phyloP scores from a whole-genome alignment of 2,113 vertebrate genomes.

The Crotalus tigris region DNA sequence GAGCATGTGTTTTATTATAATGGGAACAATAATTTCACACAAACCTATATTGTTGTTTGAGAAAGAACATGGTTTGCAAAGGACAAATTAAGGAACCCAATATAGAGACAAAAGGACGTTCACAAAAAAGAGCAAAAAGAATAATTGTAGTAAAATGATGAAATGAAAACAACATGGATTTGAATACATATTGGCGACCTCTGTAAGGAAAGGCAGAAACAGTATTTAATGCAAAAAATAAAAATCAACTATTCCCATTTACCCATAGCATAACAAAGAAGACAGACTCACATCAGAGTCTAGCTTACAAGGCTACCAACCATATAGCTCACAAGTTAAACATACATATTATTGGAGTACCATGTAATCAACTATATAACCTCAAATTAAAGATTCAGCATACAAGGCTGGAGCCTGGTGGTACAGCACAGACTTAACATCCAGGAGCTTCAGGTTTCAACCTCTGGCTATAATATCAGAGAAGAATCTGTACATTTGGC shows the following conservation, averaged over 20 bases:
- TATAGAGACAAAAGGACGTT: neutral
- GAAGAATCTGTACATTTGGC: neutral
- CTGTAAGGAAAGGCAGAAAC: neutral
- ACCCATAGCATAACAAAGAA: neutral
- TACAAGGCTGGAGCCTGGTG: neutral
- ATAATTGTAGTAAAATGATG: neutral
- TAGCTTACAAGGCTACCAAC: neutral
- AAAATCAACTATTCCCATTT: neutral
- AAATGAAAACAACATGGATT: neutral
- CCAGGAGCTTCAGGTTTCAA: neutral
- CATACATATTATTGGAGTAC: neutral
- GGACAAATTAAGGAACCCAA: neutral
- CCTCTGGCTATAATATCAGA: neutral
- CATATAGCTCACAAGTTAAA: neutral
- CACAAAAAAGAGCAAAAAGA: neutral
- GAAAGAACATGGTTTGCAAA: neutral
- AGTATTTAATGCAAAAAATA: neutral
- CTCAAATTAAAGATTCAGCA: neutral
- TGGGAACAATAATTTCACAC: neutral
- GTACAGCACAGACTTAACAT: neutral
- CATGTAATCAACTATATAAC: neutral
- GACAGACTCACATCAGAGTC: too few species aligned
- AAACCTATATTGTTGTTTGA: neutral
- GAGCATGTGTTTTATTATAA: neutral
- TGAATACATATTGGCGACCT: neutral